Evolutionary conservation across 2,888 invertebrate species (phyloP).

Genomic region (Acleris literana): DNA sequence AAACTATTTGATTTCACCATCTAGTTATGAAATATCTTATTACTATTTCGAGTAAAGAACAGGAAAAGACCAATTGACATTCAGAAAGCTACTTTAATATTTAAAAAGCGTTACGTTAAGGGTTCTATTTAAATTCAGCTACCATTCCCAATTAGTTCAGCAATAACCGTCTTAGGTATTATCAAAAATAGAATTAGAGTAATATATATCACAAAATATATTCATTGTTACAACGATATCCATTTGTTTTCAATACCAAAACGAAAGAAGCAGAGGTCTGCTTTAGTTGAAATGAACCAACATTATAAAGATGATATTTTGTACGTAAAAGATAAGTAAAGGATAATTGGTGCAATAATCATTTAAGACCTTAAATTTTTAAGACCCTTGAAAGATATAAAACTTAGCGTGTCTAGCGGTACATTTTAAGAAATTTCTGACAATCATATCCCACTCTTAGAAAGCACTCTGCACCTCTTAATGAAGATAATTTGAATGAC

Average conservation of each 20-base stretch:
- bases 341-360: no score
- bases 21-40: not conserved
- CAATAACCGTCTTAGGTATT: slow-evolving; percentile 77
- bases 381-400: no score
- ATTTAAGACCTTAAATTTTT: no score
- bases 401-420: no score
- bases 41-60: slow-evolving; percentile 11
- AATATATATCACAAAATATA: slow-evolving; percentile 83
- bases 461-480: no score
- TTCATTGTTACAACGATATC: slow-evolving; percentile 74
- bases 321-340: no score
- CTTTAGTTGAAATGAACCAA: not conserved
- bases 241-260: slow-evolving; percentile 76
- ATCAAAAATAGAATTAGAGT: slow-evolving; percentile 83
- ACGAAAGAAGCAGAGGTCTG: not conserved
- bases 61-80: slow-evolving; percentile 40
- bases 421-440: no score
- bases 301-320: no score
- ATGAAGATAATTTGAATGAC: no score
- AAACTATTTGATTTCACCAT: not conserved
- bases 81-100: slow-evolving; percentile 38
- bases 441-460: no score
- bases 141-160: slow-evolving; percentile 73
- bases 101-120: slow-evolving; percentile 39
- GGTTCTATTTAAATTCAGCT: slow-evolving; percentile 54